Percentiles rank a stretch among this genome's conserved stretches.
phyloP scores from a whole-genome alignment of 53 echinoderm and acorn worm genomes.

The Holothuria scabra region DNA sequence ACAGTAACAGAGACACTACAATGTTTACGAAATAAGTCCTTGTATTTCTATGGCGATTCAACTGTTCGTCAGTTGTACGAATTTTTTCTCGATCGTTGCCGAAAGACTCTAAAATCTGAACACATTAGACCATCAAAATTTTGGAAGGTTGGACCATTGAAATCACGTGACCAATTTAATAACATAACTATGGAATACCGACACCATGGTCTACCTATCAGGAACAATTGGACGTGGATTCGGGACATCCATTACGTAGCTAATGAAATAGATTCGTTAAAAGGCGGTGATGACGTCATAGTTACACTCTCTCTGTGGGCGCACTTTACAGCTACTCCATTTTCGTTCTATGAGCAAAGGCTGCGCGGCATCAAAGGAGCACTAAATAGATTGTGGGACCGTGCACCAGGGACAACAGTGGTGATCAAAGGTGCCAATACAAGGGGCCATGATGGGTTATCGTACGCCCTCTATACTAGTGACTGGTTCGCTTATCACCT shows the following conservation, averaged over 20 bases:
- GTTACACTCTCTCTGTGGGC: slow-evolving; percentile 73
- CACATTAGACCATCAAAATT: slow-evolving; percentile 43
- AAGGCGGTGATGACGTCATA: slow-evolving; percentile 51
- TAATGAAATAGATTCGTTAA: slow-evolving; percentile 62
- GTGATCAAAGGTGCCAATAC: slow-evolving; percentile 80
- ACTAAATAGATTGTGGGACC: slow-evolving; percentile 50
- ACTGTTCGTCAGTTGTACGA: slow-evolving; percentile 74
- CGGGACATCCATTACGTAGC: slow-evolving; percentile 57
- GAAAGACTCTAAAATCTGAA: slow-evolving; percentile 32
- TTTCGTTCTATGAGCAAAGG: slow-evolving; percentile 56
- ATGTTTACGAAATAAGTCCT: slow-evolving; percentile 69
- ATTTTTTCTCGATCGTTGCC: slow-evolving; percentile 52
- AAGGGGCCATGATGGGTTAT: slow-evolving; percentile 40
- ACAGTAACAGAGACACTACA: slow-evolving; percentile 13
- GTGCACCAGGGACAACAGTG: slow-evolving; percentile 67
- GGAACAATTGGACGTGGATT: slow-evolving; percentile 68
- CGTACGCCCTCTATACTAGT: slow-evolving; percentile 44
- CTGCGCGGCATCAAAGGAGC: slow-evolving; percentile 58
- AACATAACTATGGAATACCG: slow-evolving; percentile 71
- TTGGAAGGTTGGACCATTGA: slow-evolving; percentile 68
- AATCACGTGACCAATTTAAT: slow-evolving; percentile 46
- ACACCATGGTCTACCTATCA: slow-evolving; percentile 77
- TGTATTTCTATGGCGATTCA: slow-evolving; percentile 77
- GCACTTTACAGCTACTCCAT: slow-evolving; percentile 60
- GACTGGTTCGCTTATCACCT: slow-evolving; percentile 64